Base-by-base conservation (phyloP, 2,113 vertebrate genomes). In the Cheirogaleus medius region DNA sequence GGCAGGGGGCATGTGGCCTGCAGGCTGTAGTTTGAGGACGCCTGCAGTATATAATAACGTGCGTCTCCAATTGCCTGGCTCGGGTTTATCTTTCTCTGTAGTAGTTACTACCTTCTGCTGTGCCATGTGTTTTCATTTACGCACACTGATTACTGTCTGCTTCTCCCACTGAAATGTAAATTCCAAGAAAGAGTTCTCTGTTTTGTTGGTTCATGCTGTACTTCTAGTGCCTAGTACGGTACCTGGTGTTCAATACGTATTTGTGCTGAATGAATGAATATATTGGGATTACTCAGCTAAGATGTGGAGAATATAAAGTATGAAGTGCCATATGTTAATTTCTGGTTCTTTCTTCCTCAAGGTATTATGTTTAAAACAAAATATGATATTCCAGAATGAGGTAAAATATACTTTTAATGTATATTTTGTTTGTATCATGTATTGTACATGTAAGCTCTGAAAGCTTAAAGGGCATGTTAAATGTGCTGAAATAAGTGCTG, bases 401-500 rank as follows among this genome's bases (percentile, higher is more conserved):
- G 34, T 54, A 74, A 74, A 83, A 80, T 86, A 71, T 42, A 58
- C 34, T 42, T 84, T 42, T 14, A 86, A 9, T 56, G 3, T 63
- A 1, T 32, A 39, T 80, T 94, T 96, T 73, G 21, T 91, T 90
- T 80, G 11, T 71, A 23, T 86, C 49, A 87, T 91, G 10, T 39
- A 68, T 39, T n/a, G 47, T 23, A 42, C 18, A 47, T 93, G 44
- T 47, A 49, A 74, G 20, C 58, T 49, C 37, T 68, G 66, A 44
- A 15, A 91, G 8, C 34, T 87, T 64, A 91, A 80, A 90, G 32
- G 58, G 6, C 68, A n/a, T 81, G 52, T 42, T 87, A 80, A 82
- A 91, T 91, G 52, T 89, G 37, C 63, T 96, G 49, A 89, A 89
- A 84, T 94, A 82, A 96, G 86, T 71, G 54, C 60, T 82, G 7